These are phyloP conservation scores for Lycopodina hypogea DNA, from an alignment of 37 sponge, comb jelly and placozoan genomes.

Conservation along the genomic window DNA sequence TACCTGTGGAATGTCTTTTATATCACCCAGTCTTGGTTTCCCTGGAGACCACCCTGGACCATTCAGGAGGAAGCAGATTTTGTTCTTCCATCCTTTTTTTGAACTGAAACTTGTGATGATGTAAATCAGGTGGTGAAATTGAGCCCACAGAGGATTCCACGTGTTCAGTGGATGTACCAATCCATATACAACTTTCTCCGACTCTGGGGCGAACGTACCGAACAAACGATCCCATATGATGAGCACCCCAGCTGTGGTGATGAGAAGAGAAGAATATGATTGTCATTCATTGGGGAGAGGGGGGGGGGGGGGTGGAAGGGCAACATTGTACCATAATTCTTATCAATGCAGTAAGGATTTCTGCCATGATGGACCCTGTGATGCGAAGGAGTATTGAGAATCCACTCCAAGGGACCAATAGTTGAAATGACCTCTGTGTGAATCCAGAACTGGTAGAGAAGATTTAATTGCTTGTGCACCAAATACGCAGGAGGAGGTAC, in stretches of 20 bases:
- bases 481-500: conserved; percentile 80
- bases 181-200: conserved; percentile 81
- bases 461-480: conserved; percentile 86
- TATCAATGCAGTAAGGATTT: conserved; percentile 93
- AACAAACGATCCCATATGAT: conserved; percentile 95
- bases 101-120: conserved; percentile 46
- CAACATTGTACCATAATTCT: conserved; percentile 95
- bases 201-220: conserved; percentile 89
- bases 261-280: not conserved
- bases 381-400: conserved; percentile 94
- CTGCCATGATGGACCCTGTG: conserved; percentile 96
- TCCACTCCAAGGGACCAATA: conserved; percentile 88
- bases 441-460: conserved; percentile 97
- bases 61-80: conserved; percentile 66
- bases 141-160: conserved; percentile 85
- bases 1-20: conserved; percentile 33
- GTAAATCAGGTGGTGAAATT: conserved; percentile 63
- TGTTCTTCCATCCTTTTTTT: conserved; percentile 38
- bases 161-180: conserved; percentile 66
- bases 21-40: conserved; percentile 68
- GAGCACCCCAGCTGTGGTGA: conserved; percentile 65
- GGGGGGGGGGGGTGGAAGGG: too few relatives aligned
- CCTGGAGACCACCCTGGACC: conserved; percentile 95
- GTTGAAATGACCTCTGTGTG: conserved; percentile 86
- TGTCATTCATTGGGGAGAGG: not conserved